phyloP scores from a whole-genome alignment of 2,113 vertebrate genomes.

The Tor tambroides region DNA sequence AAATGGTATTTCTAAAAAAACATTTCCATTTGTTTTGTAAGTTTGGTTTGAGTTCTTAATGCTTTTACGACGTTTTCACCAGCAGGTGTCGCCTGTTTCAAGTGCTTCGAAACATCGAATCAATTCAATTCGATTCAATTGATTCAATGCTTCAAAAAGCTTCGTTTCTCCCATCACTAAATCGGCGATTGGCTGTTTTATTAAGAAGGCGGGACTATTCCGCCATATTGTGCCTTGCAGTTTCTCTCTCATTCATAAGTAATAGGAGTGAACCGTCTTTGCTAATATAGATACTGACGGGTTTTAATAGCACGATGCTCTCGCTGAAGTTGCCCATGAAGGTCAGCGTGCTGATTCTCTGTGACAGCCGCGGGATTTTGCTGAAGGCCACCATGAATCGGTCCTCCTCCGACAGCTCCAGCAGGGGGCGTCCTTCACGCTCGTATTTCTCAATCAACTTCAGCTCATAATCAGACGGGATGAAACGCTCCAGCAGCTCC shows the following conservation, averaged over 20 bases:
- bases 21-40: no score
- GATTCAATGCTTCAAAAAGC: no score
- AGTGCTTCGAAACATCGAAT: no score
- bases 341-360: slow-evolving; percentile 87
- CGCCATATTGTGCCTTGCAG: no score
- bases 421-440: slow-evolving; percentile 76
- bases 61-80: no score
- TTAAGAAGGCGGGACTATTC: background rate
- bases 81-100: no score
- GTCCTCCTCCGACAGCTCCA: slow-evolving; percentile 90
- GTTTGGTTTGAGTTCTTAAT: no score
- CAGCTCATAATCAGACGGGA: slow-evolving; percentile 87
- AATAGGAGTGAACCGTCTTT: no score
- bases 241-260: background rate
- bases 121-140: no score
- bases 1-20: no score
- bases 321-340: slow-evolving; percentile 93
- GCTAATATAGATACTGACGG: slow-evolving; percentile 71
- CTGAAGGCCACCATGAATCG: slow-evolving; percentile 91
- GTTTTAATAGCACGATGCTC: slow-evolving; percentile 83
- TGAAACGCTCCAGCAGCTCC: slow-evolving; percentile 90
- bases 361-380: slow-evolving; percentile 84
- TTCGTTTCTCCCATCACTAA: no score
- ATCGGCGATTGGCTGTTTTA: background rate
- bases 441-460: slow-evolving; percentile 83